Percentiles rank a stretch among this genome's conserved stretches.
phyloP scores from a whole-genome alignment of 2,888 invertebrate species.

The Melinaea marsaeus region DNA sequence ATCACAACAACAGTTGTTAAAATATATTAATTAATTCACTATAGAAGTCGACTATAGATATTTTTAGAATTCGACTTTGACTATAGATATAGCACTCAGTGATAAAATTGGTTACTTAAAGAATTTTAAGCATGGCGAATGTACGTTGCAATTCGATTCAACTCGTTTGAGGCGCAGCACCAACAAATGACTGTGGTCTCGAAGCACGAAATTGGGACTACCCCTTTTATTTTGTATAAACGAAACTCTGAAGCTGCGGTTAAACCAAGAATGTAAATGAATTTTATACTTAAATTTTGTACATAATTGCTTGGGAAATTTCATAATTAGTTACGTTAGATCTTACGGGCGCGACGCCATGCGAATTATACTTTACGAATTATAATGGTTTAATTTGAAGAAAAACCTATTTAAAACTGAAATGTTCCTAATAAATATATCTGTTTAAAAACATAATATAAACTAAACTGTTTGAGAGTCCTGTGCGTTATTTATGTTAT shows the following conservation, averaged over 20 bases:
- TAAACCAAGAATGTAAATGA: slow-evolving; percentile 9
- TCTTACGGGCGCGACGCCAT: no score
- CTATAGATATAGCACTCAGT: neutral
- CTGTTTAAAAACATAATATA: no score
- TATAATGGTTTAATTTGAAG: no score
- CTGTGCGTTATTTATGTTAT: neutral
- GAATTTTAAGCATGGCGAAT: neutral
- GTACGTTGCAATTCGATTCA: slow-evolving; percentile 47
- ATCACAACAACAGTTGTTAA: no score
- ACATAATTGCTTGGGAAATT: slow-evolving; percentile 12
- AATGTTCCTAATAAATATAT: no score
- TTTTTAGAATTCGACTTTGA: no score
- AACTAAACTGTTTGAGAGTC: no score
- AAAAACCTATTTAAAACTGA: no score
- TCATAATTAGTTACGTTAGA: neutral
- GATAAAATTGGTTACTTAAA: neutral
- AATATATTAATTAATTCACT: no score
- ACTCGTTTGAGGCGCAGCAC: slow-evolving; percentile 44
- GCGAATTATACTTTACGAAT: no score
- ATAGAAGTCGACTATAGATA: no score
- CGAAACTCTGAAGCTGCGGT: neutral
- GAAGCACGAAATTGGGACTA: slow-evolving; percentile 50
- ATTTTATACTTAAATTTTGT: slow-evolving; percentile 17
- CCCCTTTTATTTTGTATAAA: slow-evolving; percentile 5
- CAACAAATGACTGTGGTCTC: slow-evolving; percentile 63